Percentiles rank a stretch among this genome's conserved stretches.
phyloP scores from a whole-genome alignment of 2,113 vertebrate genomes.

The Dicentrarchus labrax region DNA sequence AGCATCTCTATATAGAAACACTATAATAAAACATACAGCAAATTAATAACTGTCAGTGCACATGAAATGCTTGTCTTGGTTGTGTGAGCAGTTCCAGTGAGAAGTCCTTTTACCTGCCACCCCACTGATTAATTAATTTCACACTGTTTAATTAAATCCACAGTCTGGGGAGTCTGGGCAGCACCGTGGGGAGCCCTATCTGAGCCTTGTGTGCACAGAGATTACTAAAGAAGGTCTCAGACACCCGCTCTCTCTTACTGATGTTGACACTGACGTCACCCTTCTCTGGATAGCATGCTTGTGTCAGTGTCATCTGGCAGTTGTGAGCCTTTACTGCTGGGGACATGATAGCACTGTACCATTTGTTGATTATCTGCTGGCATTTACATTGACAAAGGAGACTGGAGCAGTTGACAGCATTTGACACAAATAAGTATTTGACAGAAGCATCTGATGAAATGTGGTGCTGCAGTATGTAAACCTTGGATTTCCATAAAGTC shows the following conservation, averaged over 20 bases:
- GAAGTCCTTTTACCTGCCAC: slow-evolving; percentile 81
- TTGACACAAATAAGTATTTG: slow-evolving; percentile 40
- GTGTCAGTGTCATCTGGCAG: slow-evolving; percentile 88
- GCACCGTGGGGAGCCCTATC: slow-evolving; percentile 67
- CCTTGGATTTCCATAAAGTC: not conserved
- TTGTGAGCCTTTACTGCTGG: slow-evolving; percentile 70
- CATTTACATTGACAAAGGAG: slow-evolving; percentile 55
- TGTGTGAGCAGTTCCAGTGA: slow-evolving; percentile 74
- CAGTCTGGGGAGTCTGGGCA: slow-evolving; percentile 78
- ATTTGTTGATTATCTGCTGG: slow-evolving; percentile 58
- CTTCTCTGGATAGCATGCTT: slow-evolving; percentile 86
- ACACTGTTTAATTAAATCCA: slow-evolving; percentile 87
- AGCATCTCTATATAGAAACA: slow-evolving; percentile 67
- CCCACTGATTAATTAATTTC: slow-evolving; percentile 85
- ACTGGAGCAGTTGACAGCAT: slow-evolving; percentile 46
- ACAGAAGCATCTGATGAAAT: slow-evolving; percentile 26
- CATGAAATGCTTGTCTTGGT: slow-evolving; percentile 78
- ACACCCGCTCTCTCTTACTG: slow-evolving; percentile 83
- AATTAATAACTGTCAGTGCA: slow-evolving; percentile 81
- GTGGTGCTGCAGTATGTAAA: slow-evolving; percentile 3
- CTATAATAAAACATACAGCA: slow-evolving; percentile 74
- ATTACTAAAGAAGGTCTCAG: slow-evolving; percentile 74
- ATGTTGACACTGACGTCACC: slow-evolving; percentile 85
- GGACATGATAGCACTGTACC: slow-evolving; percentile 53
- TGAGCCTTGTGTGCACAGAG: slow-evolving; percentile 67